Percentiles rank a stretch among this genome's conserved stretches.
These are phyloP conservation scores for Psittacula echo DNA, from an alignment of 2,797 vertebrate species.

Conservation along the genomic window DNA sequence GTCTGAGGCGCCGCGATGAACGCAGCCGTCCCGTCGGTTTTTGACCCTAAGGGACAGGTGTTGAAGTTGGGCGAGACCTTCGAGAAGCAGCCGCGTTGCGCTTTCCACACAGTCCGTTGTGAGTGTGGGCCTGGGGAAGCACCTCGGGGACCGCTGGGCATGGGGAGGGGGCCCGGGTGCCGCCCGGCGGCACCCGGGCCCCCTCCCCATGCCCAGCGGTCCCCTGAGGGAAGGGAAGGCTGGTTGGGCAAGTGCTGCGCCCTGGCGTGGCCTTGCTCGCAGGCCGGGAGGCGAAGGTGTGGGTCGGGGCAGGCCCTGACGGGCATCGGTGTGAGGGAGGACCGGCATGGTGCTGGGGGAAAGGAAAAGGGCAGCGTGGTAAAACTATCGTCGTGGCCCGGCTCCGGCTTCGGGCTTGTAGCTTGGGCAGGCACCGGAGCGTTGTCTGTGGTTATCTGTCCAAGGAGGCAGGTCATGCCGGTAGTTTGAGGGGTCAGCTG, in stretches of 20 bases:
- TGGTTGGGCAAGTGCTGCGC: background rate
- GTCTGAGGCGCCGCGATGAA: constrained; percentile 83
- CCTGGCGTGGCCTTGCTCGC: background rate
- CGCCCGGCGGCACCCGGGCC: background rate
- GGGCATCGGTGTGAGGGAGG: background rate
- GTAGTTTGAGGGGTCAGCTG: background rate
- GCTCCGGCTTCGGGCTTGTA: background rate
- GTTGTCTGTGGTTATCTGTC: background rate
- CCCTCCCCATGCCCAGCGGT: too few species aligned
- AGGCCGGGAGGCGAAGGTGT: background rate
- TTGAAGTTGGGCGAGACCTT: constrained; percentile 93
- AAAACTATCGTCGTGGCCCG: background rate
- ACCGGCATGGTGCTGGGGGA: background rate
- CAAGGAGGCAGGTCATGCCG: background rate
- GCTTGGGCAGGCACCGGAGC: background rate
- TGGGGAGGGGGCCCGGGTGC: background rate
- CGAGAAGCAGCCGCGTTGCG: constrained; percentile 91
- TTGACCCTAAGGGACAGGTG: constrained; percentile 90
- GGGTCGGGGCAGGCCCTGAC: background rate
- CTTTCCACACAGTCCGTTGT: constrained; percentile 97
- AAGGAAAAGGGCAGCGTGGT: background rate
- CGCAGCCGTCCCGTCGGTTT: constrained; percentile 83
- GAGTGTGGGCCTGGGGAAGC: constrained; percentile 66
- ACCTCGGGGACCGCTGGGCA: background rate
- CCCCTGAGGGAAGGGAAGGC: too few species aligned